Conservation (phyloP, 2,113 vertebrate species). For the Lepidothrix coronata region DNA sequence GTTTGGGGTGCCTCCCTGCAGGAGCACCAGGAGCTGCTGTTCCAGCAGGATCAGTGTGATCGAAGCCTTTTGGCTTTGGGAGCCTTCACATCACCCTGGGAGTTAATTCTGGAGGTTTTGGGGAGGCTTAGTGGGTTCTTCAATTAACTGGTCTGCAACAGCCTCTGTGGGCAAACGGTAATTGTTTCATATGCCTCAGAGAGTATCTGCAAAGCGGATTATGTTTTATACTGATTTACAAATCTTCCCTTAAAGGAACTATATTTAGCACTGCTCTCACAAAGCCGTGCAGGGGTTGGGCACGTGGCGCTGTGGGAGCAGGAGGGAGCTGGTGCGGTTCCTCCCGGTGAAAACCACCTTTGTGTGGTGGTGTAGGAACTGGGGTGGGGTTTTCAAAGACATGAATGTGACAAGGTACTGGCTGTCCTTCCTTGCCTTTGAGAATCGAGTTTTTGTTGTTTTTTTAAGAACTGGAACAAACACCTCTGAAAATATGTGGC, state of each 20-base stretch:
- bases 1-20: background rate
- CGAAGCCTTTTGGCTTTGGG: background rate
- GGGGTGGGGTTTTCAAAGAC: background rate
- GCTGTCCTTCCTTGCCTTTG: background rate
- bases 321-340: background rate
- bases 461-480: background rate
- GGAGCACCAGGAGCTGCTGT: background rate
- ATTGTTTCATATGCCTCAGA: background rate
- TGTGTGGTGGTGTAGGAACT: background rate
- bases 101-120: background rate
- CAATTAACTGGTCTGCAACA: background rate
- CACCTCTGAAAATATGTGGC: rapidly evolving
- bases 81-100: rapidly evolving
- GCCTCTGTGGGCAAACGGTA: background rate
- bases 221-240: background rate
- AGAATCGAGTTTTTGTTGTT: background rate
- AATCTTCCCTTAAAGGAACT: background rate
- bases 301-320: background rate
- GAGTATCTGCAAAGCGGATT: background rate
- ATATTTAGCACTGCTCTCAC: background rate
- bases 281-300: background rate
- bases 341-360: background rate
- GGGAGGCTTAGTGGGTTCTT: background rate
- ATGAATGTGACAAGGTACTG: background rate
- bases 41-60: background rate